Conservation (phyloP, 1,140 invertebrate genomes). For the Diabrotica undecimpunctata region DNA sequence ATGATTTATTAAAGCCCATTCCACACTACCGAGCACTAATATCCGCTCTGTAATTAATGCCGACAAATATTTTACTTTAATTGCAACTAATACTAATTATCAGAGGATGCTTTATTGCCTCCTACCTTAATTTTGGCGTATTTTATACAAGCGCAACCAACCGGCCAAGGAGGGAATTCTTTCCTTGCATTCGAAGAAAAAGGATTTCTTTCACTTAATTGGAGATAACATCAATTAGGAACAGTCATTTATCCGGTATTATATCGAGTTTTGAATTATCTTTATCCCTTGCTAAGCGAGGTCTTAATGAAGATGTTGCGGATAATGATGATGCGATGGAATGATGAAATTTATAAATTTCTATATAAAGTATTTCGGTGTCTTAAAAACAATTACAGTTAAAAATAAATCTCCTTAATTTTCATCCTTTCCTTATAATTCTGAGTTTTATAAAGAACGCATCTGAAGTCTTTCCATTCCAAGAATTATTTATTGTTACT, state of each 20-base stretch:
- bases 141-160: neutral
- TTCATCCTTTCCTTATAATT: no score
- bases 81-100: conserved; percentile 3
- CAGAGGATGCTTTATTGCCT: conserved; percentile 1
- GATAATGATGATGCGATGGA: neutral
- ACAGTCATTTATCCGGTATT: neutral
- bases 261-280: neutral
- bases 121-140: neutral
- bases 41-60: neutral
- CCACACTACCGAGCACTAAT: neutral
- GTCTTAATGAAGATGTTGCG: neutral
- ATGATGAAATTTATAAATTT: no score
- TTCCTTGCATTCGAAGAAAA: neutral
- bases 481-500: no score
- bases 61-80: conserved; percentile 3
- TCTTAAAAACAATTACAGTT: no score
- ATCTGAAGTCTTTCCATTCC: no score
- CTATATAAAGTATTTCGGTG: no score
- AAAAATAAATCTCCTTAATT: no score
- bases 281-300: neutral
- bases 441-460: no score
- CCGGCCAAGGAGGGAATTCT: neutral
- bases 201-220: neutral
- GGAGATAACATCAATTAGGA: conserved; percentile 2
- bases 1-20: neutral